phyloP scores from a whole-genome alignment of 1,140 invertebrate species.

The Paraescarpia echinospica region DNA sequence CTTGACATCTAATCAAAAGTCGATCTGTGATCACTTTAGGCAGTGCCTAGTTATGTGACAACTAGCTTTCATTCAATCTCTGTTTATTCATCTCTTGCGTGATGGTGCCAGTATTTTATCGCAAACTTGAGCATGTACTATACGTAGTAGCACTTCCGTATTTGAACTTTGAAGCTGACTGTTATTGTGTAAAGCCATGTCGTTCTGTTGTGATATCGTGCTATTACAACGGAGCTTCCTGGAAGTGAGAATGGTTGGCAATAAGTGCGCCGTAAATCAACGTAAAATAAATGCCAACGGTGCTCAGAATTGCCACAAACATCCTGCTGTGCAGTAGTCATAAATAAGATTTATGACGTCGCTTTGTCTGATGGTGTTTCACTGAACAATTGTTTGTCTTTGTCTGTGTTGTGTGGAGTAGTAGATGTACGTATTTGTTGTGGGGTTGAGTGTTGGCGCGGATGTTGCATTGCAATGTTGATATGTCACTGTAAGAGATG shows the following conservation, averaged over 20 bases:
- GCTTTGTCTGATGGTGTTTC: not conserved
- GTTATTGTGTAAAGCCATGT: not conserved
- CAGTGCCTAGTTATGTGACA: not conserved
- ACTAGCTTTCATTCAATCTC: not conserved
- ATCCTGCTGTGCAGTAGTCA: not conserved
- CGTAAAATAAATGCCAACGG: not conserved
- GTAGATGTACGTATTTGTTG: not conserved
- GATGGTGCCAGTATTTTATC: not conserved
- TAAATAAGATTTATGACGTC: not conserved
- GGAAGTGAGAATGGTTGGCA: not conserved
- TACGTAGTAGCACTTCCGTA: not conserved
- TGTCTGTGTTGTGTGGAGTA: not conserved
- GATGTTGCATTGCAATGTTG: not conserved
- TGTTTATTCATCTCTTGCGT: not conserved
- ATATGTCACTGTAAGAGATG: not conserved
- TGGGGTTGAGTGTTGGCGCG: not conserved
- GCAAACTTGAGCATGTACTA: not conserved
- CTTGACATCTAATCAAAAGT: not conserved
- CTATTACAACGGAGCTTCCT: not conserved
- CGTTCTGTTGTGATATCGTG: not conserved
- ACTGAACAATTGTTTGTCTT: not conserved
- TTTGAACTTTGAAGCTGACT: not conserved
- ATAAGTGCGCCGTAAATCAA: not conserved
- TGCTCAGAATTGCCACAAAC: not conserved
- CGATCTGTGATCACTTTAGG: not conserved